Percentiles rank a stretch among this genome's conserved stretches.
phyloP scores from a whole-genome alignment of 2,113 vertebrate genomes.

The Peromyscus polionotus region DNA sequence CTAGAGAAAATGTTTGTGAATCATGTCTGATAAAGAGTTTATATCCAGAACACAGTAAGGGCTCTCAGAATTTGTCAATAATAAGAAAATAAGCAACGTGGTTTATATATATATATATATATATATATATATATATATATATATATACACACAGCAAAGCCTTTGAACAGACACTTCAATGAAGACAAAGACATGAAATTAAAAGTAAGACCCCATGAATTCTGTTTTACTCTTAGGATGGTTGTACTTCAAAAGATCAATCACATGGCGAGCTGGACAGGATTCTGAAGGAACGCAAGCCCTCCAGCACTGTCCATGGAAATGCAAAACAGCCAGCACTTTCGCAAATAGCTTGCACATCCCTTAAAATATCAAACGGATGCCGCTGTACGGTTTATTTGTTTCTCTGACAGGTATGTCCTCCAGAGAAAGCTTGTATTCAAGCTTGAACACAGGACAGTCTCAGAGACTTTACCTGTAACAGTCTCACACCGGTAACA shows the following conservation, averaged over 20 bases:
- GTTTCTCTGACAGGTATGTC: not conserved
- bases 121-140: too few relatives aligned
- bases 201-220: conserved; percentile 8
- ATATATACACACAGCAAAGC: not conserved
- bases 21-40: not conserved
- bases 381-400: not conserved
- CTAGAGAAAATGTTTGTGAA: not conserved
- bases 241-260: not conserved
- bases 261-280: not conserved
- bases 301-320: not conserved
- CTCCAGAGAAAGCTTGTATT: not conserved
- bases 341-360: not conserved
- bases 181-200: conserved; percentile 2
- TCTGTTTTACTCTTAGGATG: not conserved
- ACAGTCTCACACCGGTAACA: not conserved
- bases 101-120: too few relatives aligned
- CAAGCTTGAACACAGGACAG: not conserved
- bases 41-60: not conserved
- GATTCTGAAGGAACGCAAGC: not conserved
- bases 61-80: not conserved
- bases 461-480: conserved; percentile 28
- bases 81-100: conserved; percentile 32
- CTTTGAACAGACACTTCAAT: conserved; percentile 5
- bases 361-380: conserved; percentile 12
- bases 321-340: not conserved